Base-by-base conservation (phyloP, 2,888 invertebrate genomes). In the Epirrhoe alternata region DNA sequence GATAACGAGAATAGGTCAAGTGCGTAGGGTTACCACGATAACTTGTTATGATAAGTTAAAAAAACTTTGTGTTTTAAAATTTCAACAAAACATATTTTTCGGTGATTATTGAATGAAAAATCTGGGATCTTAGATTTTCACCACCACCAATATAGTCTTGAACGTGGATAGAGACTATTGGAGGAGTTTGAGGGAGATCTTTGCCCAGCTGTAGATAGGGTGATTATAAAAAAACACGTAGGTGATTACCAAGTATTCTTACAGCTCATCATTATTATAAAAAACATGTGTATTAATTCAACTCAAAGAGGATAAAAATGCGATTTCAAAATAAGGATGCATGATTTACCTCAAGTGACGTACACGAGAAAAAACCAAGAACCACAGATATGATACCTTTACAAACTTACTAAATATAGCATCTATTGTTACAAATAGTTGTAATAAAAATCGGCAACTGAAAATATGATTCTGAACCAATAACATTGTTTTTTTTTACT, bases 1-100 rank as follows among this genome's bases (percentile, higher is more conserved):
- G 62, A 66, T 63, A 67, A 56, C 51, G 47, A 55, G 45, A 63
- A 38, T 35, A 45, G 64, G 57, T 58, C 61, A 66, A 66, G 61
- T 62, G 49, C 61, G 45, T 16, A 33, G 50, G 69, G 69, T 64
- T 69, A 64, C 6, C 16, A 42, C 47, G 63, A 66, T 61, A 54
- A 51, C 14, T 59, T 50, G 12, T 51, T 51, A 51, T 47, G 47
- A 47, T 47, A 16, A 12, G n/a, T 47, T 47, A 6, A 12, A 33
- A 42, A 12, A 42, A 42, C 38, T 42, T 12, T 12, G 10, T 42
- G 12, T 38, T 8, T 3, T 24, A 24, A 24, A 24, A 24, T 24
- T 24, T 2, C 24, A 24, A 24, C 24, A 24, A 24, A 24, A 24
- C 24, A 24, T 24, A 24, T 24, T 24, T 24, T 24, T 24, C 3